Base-by-base conservation (phyloP, 1,140 invertebrate species). In the Glossosoma conforme region DNA sequence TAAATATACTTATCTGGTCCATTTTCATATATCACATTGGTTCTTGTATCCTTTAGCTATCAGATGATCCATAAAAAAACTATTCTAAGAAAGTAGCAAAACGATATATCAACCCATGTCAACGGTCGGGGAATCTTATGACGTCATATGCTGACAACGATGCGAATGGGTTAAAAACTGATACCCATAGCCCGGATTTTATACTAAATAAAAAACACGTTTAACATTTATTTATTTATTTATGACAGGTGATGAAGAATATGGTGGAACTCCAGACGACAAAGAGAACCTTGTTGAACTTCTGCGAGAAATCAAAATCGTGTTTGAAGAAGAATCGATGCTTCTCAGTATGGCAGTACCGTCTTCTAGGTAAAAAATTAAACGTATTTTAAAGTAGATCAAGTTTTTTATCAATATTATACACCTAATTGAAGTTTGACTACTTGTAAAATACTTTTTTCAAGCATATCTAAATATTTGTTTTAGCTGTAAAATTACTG, bases 201-300 rank as follows among this genome's bases (percentile, higher is more conserved):
- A n/a, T n/a, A n/a, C n/a, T n/a, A n/a, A n/a, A n/a, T n/a, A n/a
- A n/a, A n/a, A n/a, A n/a, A n/a, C n/a, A n/a, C n/a, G n/a, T n/a
- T n/a, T n/a, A n/a, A n/a, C n/a, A n/a, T n/a, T 30, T 44, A 14
- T 2, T 35, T 1, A 52, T 24, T 5, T 36, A 10, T 41, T 48
- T 11, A 13, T 68, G 66, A 11, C 36, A 75, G 72, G 71, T 46
- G 71, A 72, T 60, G 69, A 65, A 54, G 69, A 75, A 49, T 44
- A 32, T 13, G 67, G 58, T 9, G 58, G 53, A 13, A 43, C 20
- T 15, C 63, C 67, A 19, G 62, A 62, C 28, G 72, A 75, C 60
- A 72, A 66, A 59, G 65, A 71, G 18, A 58, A 72, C 14, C 56
- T 75, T 35, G 69, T 68, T 11, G 61, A 65, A n/a, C 57, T 75